Evolutionary conservation across 2,113 vertebrate species (phyloP), one percentile per base, ranked within the genome.

Genomic region (Podarcis cretensis): DNA sequence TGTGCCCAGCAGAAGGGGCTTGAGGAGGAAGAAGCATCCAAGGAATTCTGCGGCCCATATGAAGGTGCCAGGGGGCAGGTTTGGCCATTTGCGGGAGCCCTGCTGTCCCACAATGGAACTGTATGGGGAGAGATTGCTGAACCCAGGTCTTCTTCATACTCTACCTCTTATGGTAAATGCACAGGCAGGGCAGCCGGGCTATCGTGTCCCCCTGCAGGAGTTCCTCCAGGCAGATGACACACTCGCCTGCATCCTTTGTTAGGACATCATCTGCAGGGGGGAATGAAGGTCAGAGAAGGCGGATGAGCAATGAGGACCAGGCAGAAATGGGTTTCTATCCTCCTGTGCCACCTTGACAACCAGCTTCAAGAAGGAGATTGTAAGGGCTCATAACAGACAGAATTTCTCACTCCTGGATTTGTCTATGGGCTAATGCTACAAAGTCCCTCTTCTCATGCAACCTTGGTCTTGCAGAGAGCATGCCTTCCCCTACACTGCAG

Each of bases 151-250:
- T 21, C 23, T 43, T 3, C 3, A 14, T 6, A 1, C 1, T 0
- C 84, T 97, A 99, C 99, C 99, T 99, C 98, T 99, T 99, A 97
- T 99, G 99, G 97, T 99, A 99, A 96, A 99, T 99, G 98, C 99
- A 99, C 97, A 99, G 98, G 98, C 99, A 99, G 94, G 99, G 99
- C 97, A 99, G 98, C 97, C 99, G 98, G 96, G 99, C 99, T 96
- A 99, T 99, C 96, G 98, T 99, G 96, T 99, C 99, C 87, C 99
- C 99, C 94, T 99, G 99, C 96, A 99, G 98, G 95, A 99, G 98
- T 90, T 99, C 99, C 95, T 99, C 99, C 96, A 99, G 97, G 97
- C 99, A 99, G 97, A 99, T 99, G 95, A 99, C 99, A 90, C 99
- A 99, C 96, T 99, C 99, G 2, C 99, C 99, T 0, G 99, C 98